These are phyloP conservation scores for Meriones unguiculatus DNA, from an alignment of 2,113 vertebrate species.

Conservation along the genomic window DNA sequence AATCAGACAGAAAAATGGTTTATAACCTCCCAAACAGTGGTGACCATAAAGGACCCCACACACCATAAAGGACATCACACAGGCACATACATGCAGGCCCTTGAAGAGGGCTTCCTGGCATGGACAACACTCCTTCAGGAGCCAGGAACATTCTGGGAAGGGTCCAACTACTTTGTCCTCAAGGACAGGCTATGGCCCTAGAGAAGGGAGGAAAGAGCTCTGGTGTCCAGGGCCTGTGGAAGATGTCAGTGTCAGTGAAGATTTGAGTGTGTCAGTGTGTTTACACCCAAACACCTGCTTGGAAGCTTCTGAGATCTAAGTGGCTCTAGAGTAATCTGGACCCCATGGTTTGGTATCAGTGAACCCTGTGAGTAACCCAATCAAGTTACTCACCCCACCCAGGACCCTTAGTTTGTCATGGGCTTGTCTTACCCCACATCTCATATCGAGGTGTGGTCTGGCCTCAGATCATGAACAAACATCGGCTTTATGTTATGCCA, in stretches of 20 bases:
- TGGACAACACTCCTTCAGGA: background rate
- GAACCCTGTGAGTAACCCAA: background rate
- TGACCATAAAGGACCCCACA: background rate
- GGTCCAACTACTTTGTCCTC: background rate
- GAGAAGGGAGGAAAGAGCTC: background rate
- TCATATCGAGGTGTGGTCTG: background rate
- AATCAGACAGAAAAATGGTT: background rate
- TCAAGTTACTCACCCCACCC: background rate
- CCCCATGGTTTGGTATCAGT: background rate
- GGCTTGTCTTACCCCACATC: too few relatives aligned
- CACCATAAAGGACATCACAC: too few relatives aligned
- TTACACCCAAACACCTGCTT: background rate
- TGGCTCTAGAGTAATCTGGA: background rate
- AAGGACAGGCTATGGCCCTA: background rate
- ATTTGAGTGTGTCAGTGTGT: background rate
- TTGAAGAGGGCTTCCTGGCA: background rate
- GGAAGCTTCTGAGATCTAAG: background rate
- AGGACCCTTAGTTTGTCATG: background rate
- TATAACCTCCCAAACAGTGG: background rate
- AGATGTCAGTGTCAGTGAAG: background rate
- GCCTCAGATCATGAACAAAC: background rate
- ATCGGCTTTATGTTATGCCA: too few relatives aligned
- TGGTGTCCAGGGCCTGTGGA: background rate
- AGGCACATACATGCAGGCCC: too few relatives aligned
- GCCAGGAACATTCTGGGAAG: background rate